Evolutionary conservation across 2,888 invertebrate species (phyloP).

Genomic region (Rhagonycha fulva): DNA sequence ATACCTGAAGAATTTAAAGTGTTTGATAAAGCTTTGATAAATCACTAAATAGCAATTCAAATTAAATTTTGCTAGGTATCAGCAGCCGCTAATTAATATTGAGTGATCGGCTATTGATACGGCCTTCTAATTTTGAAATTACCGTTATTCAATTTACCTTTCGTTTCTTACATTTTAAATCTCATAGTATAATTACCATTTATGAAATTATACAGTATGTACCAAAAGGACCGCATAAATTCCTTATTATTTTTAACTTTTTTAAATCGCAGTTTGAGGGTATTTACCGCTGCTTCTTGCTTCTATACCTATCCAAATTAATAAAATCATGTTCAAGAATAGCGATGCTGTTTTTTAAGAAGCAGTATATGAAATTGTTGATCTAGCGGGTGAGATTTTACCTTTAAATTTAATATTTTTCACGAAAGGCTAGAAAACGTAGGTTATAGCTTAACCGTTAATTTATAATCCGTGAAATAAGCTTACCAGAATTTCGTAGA

Average conservation of each 20-base stretch:
- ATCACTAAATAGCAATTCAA: not conserved
- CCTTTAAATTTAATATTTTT: too few relatives aligned
- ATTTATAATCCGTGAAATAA: too few relatives aligned
- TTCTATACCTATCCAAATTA: not conserved
- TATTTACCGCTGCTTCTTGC: not conserved
- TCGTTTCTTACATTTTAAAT: conserved; percentile 8
- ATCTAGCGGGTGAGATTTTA: too few relatives aligned
- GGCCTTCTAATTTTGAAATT: conserved; percentile 8
- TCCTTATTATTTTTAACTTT: not conserved
- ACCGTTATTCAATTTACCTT: conserved; percentile 12
- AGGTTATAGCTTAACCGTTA: too few relatives aligned
- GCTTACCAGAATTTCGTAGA: too few relatives aligned
- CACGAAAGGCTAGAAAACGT: too few relatives aligned
- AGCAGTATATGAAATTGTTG: too few relatives aligned
- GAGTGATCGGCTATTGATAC: conserved; percentile 6
- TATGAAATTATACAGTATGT: not conserved
- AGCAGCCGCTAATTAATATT: conserved; percentile 7
- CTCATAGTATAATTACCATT: conserved; percentile 7
- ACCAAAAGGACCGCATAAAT: not conserved
- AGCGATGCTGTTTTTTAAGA: too few relatives aligned
- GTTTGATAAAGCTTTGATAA: not conserved
- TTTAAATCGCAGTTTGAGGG: not conserved
- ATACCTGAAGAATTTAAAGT: not conserved
- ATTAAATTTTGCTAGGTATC: not conserved
- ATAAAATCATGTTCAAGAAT: too few relatives aligned